Percentiles rank a stretch among this genome's conserved stretches.
Evolutionary conservation across 2,113 vertebrate genomes (phyloP).

Genomic region (Rostratula benghalensis): DNA sequence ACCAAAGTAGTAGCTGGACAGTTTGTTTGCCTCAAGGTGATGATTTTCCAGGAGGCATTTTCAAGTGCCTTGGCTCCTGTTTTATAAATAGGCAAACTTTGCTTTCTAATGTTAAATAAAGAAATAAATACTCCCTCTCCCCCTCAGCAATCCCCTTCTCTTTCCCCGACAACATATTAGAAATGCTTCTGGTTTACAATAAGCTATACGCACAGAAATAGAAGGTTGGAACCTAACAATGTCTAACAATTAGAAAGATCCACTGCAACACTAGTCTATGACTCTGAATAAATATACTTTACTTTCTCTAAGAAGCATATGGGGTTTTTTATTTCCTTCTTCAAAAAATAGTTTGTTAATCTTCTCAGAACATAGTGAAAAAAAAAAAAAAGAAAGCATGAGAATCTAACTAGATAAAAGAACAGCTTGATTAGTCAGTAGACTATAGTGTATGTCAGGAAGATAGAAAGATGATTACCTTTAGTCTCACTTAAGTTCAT

Average conservation of each 20-base stretch:
- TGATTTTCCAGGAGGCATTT: conserved; percentile 41
- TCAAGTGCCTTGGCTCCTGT: not conserved
- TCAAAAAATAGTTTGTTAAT: not conserved
- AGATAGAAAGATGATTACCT: not conserved
- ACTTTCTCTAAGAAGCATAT: not conserved
- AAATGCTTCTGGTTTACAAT: not conserved
- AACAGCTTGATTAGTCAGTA: not conserved
- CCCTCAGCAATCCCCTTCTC: not conserved
- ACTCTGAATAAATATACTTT: not conserved
- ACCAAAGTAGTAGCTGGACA: not conserved
- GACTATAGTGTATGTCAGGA: not conserved
- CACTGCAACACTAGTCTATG: not conserved
- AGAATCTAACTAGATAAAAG: not conserved
- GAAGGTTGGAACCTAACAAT: not conserved
- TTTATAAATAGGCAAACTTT: conserved; percentile 39
- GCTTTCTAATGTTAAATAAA: conserved; percentile 3
- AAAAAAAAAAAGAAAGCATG: not conserved
- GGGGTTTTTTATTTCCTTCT: not conserved
- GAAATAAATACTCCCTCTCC: not conserved
- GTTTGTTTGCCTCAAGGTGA: conserved; percentile 54
- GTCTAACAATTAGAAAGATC: not conserved
- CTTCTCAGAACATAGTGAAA: not conserved
- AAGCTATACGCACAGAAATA: not conserved
- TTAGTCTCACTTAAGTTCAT: not conserved
- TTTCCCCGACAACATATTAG: not conserved